Evolutionary conservation across 2,888 invertebrate species (phyloP), one percentile per base, ranked within the genome.

Genomic region (Protodeltote pygarga): DNA sequence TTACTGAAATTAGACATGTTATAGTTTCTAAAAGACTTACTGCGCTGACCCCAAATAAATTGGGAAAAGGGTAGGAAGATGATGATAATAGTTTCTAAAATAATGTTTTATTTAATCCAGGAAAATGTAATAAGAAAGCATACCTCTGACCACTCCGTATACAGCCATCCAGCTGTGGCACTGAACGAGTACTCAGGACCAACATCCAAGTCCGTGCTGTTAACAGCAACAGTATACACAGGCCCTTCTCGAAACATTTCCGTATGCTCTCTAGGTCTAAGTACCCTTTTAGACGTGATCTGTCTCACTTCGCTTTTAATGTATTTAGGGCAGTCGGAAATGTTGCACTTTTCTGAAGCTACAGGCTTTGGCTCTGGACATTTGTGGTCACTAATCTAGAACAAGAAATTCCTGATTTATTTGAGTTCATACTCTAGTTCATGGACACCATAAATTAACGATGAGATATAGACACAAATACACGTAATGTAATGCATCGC

Each of bases 81-180:
- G n/a, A n/a, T n/a, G n/a, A n/a, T n/a, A n/a, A n/a, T n/a, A n/a
- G n/a, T n/a, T n/a, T n/a, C n/a, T n/a, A n/a, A n/a, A n/a, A n/a
- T n/a, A n/a, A n/a, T n/a, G n/a, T n/a, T n/a, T n/a, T 4, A 23
- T 9, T 5, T 10, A 10, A n/a, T 23, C 3, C 10, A 5, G 4
- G 0, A 23, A 19, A 19, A 19, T 4, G 4, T 4, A 13, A 27
- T 19, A 2, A 29, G 0, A 8, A 31, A 60, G n/a, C 79, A 64
- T 73, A 93, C 93, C 85, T 93, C 92, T 5, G 93, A 92, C 94
- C 94, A 94, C 8, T 93, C 93, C 0, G 94, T 93, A 44, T 86
- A 92, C 33, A 93, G 90, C 94, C 94, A 94, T 20, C 93, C 87
- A 27, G 82, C 81, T 5, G 83, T 78, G 23, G 81, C 76, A 64